Evolutionary conservation across 2,797 vertebrate genomes (phyloP).

Genomic region (Eulemur albifrons): DNA sequence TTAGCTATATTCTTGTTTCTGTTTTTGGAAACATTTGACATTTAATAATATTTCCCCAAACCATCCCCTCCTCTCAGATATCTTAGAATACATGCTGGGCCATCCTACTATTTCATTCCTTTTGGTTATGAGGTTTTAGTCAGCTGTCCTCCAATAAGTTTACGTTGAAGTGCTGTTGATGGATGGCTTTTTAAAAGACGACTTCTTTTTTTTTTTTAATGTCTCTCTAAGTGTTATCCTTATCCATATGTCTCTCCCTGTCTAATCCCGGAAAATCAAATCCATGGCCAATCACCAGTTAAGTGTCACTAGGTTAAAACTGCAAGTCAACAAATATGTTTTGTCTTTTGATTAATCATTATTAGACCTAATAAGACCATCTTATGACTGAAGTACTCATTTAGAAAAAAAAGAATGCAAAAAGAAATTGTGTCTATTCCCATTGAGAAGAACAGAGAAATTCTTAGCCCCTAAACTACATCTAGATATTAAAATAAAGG

Average conservation of each 20-base stretch:
- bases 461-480: background rate
- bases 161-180: background rate
- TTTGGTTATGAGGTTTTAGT: background rate
- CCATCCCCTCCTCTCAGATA: background rate
- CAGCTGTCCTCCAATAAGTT: background rate
- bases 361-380: background rate
- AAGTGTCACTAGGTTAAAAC: background rate
- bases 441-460: background rate
- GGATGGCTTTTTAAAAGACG: background rate
- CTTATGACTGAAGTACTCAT: background rate
- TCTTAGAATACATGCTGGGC: background rate
- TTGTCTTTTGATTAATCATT: background rate
- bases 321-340: background rate
- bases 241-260: background rate
- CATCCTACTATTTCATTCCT: background rate
- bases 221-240: too few relatives aligned
- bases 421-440: background rate
- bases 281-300: background rate
- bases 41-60: background rate
- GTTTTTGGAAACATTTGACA: background rate
- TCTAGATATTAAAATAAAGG: constrained; percentile 25
- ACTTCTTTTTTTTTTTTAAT: background rate
- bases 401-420: background rate
- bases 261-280: background rate
- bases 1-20: background rate